These are phyloP conservation scores for Astropecten irregularis DNA, from an alignment of 53 echinoderm and acorn worm species.

Conservation along the genomic window DNA sequence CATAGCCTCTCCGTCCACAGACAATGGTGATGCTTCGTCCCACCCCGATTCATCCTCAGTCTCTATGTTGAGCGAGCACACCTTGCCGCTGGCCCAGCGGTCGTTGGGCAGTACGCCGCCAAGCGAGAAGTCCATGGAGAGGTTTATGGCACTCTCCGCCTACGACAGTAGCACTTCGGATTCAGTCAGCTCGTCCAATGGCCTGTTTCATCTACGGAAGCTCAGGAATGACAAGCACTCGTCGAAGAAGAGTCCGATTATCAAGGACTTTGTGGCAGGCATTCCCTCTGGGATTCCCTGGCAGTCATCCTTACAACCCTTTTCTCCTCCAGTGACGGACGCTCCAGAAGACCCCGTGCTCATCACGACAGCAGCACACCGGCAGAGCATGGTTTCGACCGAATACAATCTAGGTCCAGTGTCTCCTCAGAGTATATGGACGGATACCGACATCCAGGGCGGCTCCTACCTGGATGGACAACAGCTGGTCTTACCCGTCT, in stretches of 20 bases:
- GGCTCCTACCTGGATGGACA: slow-evolving; percentile 16
- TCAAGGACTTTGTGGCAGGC: slow-evolving; percentile 13
- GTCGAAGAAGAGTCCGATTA: neutral
- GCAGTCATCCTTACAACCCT: neutral
- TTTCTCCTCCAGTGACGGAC: neutral
- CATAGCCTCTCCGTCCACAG: neutral
- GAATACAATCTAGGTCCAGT: slow-evolving; percentile 3
- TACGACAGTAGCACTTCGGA: neutral
- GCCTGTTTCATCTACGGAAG: neutral
- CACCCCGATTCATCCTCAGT: neutral
- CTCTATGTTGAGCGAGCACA: slow-evolving; percentile 33
- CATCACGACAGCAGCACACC: neutral
- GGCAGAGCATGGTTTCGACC: neutral
- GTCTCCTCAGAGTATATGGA: slow-evolving; percentile 32
- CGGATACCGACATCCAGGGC: slow-evolving; percentile 14
- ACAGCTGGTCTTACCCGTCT: slow-evolving; percentile 3
- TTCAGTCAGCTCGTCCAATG: neutral
- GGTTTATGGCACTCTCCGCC: slow-evolving; percentile 19
- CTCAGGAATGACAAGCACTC: neutral
- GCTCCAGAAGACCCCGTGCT: neutral
- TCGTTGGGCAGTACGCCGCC: neutral
- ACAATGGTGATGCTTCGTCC: slow-evolving; percentile 1
- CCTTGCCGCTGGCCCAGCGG: neutral
- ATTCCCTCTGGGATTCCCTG: neutral
- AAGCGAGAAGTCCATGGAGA: slow-evolving; percentile 1